These are phyloP conservation scores for Eurois occulta DNA, from an alignment of 2,888 invertebrate species.

Conservation along the genomic window DNA sequence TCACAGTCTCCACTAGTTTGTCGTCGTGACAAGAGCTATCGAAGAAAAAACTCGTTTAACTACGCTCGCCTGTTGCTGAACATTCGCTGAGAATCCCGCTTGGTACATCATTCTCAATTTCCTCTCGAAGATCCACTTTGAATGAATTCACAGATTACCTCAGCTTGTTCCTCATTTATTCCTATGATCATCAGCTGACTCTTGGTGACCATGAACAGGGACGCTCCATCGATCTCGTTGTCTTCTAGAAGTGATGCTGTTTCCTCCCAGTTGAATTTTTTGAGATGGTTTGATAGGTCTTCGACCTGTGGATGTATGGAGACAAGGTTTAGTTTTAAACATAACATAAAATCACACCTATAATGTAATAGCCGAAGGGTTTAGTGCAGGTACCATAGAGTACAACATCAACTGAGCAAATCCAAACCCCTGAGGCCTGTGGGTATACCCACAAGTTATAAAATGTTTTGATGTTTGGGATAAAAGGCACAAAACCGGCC, in stretches of 20 bases:
- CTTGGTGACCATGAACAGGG: constrained; percentile 80
- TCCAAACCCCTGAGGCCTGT: no score
- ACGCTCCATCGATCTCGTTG: constrained; percentile 86
- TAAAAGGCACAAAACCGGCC: no score
- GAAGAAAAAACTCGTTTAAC: not conserved
- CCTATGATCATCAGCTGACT: constrained; percentile 74
- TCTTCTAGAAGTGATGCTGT: constrained; percentile 80
- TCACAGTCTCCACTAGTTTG: not conserved
- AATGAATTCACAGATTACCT: not conserved
- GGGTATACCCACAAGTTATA: no score
- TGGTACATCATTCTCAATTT: not conserved
- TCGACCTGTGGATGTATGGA: constrained; percentile 71
- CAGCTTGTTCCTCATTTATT: not conserved
- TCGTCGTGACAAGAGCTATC: not conserved
- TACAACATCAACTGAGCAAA: no score
- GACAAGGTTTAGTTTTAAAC: not conserved
- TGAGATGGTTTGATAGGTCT: constrained; percentile 75
- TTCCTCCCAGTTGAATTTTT: constrained; percentile 77
- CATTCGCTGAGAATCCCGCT: not conserved
- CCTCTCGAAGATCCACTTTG: not conserved
- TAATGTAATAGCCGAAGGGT: not conserved
- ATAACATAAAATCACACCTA: not conserved
- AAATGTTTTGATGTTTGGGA: no score
- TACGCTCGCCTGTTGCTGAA: not conserved
- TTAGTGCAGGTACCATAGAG: no score